A percentile compares a stretch with the other conserved stretches of the same genome.
phyloP scores from a whole-genome alignment of 2,888 invertebrate species.

The Ophraella communa region DNA sequence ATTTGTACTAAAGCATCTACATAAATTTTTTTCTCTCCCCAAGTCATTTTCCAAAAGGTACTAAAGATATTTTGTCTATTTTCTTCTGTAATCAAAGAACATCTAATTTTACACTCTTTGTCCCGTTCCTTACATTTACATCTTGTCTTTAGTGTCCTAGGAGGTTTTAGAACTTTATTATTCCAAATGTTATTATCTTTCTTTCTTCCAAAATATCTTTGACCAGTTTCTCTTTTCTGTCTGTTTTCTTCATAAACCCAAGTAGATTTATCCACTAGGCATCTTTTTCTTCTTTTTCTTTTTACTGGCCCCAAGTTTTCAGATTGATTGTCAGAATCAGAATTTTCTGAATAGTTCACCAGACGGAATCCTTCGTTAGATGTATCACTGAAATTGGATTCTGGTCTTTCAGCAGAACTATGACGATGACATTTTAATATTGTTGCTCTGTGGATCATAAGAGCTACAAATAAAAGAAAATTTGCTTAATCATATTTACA shows the following conservation, averaged over 20 bases:
- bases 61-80: slow-evolving; percentile 1
- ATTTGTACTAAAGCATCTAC: slow-evolving; percentile 10
- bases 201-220: slow-evolving; percentile 20
- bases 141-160: not conserved
- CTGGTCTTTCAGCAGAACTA: not conserved
- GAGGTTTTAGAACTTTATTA: slow-evolving; percentile 5
- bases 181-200: not conserved
- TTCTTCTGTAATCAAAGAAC: slow-evolving; percentile 4
- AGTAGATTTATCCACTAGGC: slow-evolving; percentile 3
- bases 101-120: slow-evolving; percentile 1
- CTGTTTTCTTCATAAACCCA: slow-evolving; percentile 12
- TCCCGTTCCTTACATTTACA: slow-evolving; percentile 8
- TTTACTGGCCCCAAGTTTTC: not conserved
- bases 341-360: not conserved
- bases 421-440: too few relatives aligned
- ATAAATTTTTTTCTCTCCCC: slow-evolving; percentile 8
- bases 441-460: too few relatives aligned
- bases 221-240: slow-evolving; percentile 19
- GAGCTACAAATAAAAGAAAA: too few relatives aligned
- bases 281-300: slow-evolving; percentile 15
- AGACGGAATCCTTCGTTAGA: not conserved
- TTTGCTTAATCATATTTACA: too few relatives aligned
- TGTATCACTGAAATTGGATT: not conserved
- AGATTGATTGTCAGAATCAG: not conserved
- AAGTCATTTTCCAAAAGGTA: slow-evolving; percentile 9